Base-by-base conservation (phyloP, 2,888 invertebrate genomes). In the Euplexia lucipara region DNA sequence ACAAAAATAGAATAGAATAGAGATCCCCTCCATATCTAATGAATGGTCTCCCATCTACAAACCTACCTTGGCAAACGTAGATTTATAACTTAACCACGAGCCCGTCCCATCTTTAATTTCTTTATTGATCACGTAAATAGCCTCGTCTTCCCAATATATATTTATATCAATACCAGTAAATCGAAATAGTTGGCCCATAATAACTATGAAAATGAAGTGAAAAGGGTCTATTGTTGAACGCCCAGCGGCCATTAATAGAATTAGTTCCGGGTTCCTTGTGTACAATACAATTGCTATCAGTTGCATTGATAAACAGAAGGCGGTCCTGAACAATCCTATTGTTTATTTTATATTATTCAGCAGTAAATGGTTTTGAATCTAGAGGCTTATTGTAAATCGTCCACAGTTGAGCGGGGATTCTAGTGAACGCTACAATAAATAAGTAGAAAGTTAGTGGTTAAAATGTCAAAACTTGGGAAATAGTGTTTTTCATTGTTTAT, bases 181-280 rank as follows among this genome's bases (percentile, higher is more conserved):
- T 26, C 26, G 26, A 32, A 20, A n/a, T 53, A 9, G 47, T 12
- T 10, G n/a, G 14, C 4, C 47, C 30, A 57, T 35, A 49, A 47
- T 35, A 42, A 32, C 49, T 14, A 44, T 18, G 48, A 67, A 58
- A 48, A n/a, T 44, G 30, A 41, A 62, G 16, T 59, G 56, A 56
- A 59, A 30, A 59, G 74, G 58, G 51, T 7, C 37, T 2, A 64
- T 68, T 65, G 64, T 77, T 59, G n/a, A 48, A 9, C 30, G 41
- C 30, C 34, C 37, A 44, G 22, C 22, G 20, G 8, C n/a, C 34
- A 16, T 22, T 34, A 39, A 34, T 58, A 51, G 44, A 54, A 73
- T 75, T 58, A 51, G 35, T 61, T 61, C 58, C 49, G 60, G 35
- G 8, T 59, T 16, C 7, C 16, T 35, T 54, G 41, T 60, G 10